phyloP scores from a whole-genome alignment of 2,888 invertebrate genomes.

The Patella ulyssiponensis region DNA sequence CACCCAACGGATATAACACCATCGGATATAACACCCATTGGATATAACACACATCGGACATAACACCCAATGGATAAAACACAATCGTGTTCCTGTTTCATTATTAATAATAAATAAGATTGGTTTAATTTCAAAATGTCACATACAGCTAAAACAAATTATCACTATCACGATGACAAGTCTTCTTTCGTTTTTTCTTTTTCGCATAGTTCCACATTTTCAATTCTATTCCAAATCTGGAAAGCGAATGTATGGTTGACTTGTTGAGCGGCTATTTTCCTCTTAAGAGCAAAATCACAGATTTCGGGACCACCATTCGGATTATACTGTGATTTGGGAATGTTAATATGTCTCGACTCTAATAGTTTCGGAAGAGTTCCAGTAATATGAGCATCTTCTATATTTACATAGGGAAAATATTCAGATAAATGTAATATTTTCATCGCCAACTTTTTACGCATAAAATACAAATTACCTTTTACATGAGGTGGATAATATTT shows the following conservation, averaged over 20 bases:
- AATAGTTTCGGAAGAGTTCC: slow-evolving; percentile 48
- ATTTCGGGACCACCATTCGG: slow-evolving; percentile 1
- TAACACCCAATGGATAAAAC: too few relatives aligned
- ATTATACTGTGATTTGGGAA: slow-evolving; percentile 13
- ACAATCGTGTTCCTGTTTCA: too few relatives aligned
- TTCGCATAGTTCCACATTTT: slow-evolving; percentile 8
- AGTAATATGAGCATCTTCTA: slow-evolving; percentile 58
- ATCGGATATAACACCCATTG: too few relatives aligned
- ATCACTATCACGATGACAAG: too few relatives aligned
- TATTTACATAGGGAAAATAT: slow-evolving; percentile 48
- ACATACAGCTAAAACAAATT: too few relatives aligned
- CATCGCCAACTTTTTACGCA: slow-evolving; percentile 42
- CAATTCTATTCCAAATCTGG: slow-evolving; percentile 9
- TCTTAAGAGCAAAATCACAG: slow-evolving; percentile 18
- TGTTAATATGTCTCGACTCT: slow-evolving; percentile 16
- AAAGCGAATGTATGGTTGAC: slow-evolving; percentile 3
- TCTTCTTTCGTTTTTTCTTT: too few relatives aligned
- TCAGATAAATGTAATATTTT: slow-evolving; percentile 43
- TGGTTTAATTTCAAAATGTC: too few relatives aligned
- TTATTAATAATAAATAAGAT: too few relatives aligned
- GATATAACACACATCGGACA: too few relatives aligned
- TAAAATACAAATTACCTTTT: slow-evolving; percentile 48
- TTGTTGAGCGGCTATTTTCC: slow-evolving; percentile 17
- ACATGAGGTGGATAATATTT: slow-evolving; percentile 45
- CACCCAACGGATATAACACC: too few relatives aligned